Evolutionary conservation across 1,140 invertebrate genomes (phyloP).

Genomic region (Helicoverpa zea): DNA sequence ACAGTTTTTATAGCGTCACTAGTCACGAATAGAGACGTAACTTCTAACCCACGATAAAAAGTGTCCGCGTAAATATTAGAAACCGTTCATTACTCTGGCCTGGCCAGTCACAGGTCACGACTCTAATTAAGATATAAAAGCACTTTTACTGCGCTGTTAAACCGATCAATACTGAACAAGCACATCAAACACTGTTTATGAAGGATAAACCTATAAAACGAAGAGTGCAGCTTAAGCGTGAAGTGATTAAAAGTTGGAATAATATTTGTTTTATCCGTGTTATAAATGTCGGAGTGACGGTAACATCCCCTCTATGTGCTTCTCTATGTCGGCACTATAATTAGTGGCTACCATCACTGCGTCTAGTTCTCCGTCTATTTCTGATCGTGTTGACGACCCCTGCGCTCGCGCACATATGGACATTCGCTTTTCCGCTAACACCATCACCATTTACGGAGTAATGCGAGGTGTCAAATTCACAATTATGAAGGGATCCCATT

Average conservation of each 20-base stretch:
- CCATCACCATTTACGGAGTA: slow-evolving; percentile 35
- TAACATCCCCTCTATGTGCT: slow-evolving; percentile 42
- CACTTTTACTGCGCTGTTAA: slow-evolving; percentile 14
- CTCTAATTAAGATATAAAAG: slow-evolving; percentile 28
- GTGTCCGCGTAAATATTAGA: slow-evolving; percentile 4
- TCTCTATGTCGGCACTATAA: slow-evolving; percentile 59
- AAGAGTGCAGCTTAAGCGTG: background rate
- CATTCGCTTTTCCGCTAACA: slow-evolving; percentile 51
- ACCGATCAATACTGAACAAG: background rate
- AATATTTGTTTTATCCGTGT: slow-evolving; percentile 32
- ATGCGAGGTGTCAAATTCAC: slow-evolving; percentile 30
- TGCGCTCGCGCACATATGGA: slow-evolving; percentile 49
- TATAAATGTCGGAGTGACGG: background rate
- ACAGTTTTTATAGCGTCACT: background rate
- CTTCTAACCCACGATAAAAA: slow-evolving; percentile 12
- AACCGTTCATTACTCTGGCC: background rate
- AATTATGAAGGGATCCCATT: slow-evolving; percentile 29
- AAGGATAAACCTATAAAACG: background rate
- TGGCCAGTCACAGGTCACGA: background rate
- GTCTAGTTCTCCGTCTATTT: slow-evolving; percentile 64
- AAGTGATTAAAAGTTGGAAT: slow-evolving; percentile 34
- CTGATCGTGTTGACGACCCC: slow-evolving; percentile 68
- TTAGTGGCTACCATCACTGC: slow-evolving; percentile 57
- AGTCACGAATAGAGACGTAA: slow-evolving; percentile 23
- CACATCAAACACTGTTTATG: slow-evolving; percentile 20